Evolutionary conservation across 2,113 vertebrate genomes (phyloP), one percentile per base, ranked within the genome.

Genomic region (Terrapene triunguis): DNA sequence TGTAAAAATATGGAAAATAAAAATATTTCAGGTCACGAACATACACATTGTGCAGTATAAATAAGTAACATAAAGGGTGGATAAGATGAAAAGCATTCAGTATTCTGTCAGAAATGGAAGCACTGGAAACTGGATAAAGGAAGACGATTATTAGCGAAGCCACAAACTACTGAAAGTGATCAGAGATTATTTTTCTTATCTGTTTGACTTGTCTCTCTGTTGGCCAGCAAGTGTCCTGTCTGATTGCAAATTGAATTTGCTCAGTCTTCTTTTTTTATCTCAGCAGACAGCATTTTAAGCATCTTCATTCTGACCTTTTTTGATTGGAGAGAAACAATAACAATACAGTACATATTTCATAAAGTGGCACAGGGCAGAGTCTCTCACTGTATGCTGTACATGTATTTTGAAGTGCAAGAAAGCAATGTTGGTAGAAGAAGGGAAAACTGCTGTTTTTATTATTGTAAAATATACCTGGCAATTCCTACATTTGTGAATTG

Each of bases 401-500:
- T 89, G 97, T 96, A 88, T 95, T 97, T 98, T 97, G 95, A 87
- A 85, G 95, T 54, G 96, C 89, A 95, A 97, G 92, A 95, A 95
- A 95, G 96, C 84, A 88, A 91, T 65, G 90, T 82, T 72, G 88
- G 87, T 38, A 80, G 97, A 82, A 89, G 96, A 95, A 92, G 95
- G 94, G 91, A 95, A 89, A 96, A 97, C 97, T 91, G 91, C 93
- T 97, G 97, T 98, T 99, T 99, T 98, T 98, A 98, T 98, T 99
- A 97, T 95, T 98, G 98, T 99, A 99, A 98, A 98, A 98, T 98
- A 97, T 96, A 97, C 97, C 97, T 95, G 98, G 96, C 98, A 95
- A 98, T 97, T 96, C 97, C 96, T 69, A 95, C 87, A 86, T 97
- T 96, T 89, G 92, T 9, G 96, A 97, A 95, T 97, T 93, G 97